Percentiles rank a stretch among this genome's conserved stretches.
Evolutionary conservation across 2,113 vertebrate species (phyloP).

Genomic region (Ivindomyrus marchei): DNA sequence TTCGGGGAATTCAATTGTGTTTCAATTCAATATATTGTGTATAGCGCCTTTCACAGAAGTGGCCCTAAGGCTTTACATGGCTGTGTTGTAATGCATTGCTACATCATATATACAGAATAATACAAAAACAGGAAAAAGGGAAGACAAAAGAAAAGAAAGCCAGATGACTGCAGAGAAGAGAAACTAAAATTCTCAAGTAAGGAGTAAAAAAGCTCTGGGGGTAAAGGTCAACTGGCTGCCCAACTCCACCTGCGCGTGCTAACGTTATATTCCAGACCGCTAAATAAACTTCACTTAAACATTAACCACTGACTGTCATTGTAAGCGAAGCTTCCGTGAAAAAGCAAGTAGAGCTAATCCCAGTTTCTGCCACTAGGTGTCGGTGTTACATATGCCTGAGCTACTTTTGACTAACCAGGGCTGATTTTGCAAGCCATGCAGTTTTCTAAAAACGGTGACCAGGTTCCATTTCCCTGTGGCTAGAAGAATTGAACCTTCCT

Average conservation of each 20-base stretch:
- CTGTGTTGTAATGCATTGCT: background rate
- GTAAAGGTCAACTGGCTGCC: background rate
- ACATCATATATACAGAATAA: background rate
- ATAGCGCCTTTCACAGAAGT: background rate
- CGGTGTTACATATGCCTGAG: background rate
- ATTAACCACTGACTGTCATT: background rate
- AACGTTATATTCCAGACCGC: background rate
- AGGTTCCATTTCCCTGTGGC: background rate
- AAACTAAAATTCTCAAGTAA: background rate
- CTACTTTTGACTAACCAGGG: background rate
- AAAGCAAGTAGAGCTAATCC: background rate
- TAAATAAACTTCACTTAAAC: background rate
- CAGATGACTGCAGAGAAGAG: background rate
- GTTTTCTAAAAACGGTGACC: background rate
- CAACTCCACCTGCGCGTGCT: background rate
- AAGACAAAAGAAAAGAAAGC: background rate
- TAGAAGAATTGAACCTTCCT: background rate
- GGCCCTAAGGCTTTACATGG: background rate
- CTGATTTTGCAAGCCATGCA: background rate
- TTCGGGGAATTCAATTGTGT: background rate
- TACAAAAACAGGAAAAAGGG: background rate
- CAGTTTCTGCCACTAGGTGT: constrained; percentile 1
- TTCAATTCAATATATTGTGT: background rate
- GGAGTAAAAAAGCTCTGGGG: background rate
- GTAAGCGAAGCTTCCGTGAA: background rate